A percentile compares a stretch with the other conserved stretches of the same genome.
These are phyloP conservation scores for Ciconia stormi DNA, from an alignment of 2,113 vertebrate species.

Conservation along the genomic window DNA sequence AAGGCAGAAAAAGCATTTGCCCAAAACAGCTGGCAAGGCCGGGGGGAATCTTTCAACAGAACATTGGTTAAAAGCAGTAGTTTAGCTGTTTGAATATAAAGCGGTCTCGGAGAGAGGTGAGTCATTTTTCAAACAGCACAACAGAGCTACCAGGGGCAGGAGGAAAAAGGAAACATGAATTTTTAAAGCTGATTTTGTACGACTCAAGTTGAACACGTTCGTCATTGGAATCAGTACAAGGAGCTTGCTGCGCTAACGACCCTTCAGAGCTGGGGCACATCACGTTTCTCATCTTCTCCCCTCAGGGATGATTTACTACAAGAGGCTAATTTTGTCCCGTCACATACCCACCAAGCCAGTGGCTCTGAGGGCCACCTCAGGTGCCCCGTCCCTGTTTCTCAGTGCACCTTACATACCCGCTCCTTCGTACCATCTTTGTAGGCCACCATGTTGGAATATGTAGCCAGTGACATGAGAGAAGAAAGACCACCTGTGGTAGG, in stretches of 20 bases:
- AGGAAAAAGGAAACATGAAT: background rate
- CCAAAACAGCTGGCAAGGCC: background rate
- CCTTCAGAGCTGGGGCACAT: background rate
- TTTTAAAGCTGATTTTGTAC: constrained; percentile 20
- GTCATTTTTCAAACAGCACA: background rate
- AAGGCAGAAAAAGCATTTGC: background rate
- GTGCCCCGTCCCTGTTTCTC: background rate
- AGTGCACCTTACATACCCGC: background rate
- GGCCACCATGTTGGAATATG: background rate
- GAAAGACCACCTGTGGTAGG: background rate
- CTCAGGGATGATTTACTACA: background rate
- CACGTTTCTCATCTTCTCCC: background rate
- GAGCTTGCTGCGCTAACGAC: background rate
- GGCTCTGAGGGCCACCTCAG: background rate
- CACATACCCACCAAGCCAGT: background rate
- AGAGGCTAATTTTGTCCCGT: background rate
- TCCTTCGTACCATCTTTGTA: background rate
- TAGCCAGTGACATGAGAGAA: background rate
- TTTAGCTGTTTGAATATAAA: background rate
- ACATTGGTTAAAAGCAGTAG: background rate
- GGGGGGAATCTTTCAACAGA: background rate
- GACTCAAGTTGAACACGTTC: background rate
- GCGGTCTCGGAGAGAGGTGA: background rate
- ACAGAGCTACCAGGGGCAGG: background rate
- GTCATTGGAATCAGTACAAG: background rate